A percentile compares a stretch with the other conserved stretches of the same genome.
Conservation (phyloP, 2,113 vertebrate species). For the Ceyx margarethae region DNA sequence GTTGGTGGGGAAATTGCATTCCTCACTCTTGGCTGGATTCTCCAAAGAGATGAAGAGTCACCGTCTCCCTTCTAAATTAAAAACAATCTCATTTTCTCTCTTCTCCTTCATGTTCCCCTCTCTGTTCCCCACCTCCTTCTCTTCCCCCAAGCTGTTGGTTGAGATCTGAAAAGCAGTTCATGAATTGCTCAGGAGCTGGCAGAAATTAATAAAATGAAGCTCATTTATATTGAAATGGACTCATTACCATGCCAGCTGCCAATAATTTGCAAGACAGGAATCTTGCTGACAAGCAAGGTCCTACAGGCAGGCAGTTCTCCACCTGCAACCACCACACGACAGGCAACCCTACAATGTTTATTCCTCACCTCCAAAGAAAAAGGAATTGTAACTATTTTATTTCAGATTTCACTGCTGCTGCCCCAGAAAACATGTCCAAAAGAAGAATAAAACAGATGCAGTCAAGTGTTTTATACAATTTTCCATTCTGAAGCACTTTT, state of each 20-base stretch:
- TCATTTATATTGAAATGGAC: conserved; percentile 77
- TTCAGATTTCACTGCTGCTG: neutral
- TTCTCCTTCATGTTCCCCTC: conserved; percentile 17
- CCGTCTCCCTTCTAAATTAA: neutral
- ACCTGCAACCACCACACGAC: neutral
- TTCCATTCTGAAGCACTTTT: neutral
- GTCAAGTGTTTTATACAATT: neutral
- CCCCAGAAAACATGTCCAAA: neutral
- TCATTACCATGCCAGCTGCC: conserved; percentile 75
- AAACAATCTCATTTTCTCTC: neutral
- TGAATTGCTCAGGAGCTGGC: conserved; percentile 70
- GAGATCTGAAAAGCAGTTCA: conserved; percentile 64
- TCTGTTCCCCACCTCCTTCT: neutral
- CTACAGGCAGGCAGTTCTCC: conserved; percentile 47
- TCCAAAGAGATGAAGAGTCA: conserved; percentile 19
- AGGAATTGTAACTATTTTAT: neutral
- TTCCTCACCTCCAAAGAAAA: neutral
- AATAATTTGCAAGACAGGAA: conserved; percentile 65
- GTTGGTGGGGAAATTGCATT: neutral
- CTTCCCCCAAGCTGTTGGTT: conserved; percentile 48
- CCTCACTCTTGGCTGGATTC: neutral
- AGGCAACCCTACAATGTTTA: neutral
- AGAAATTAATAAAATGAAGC: conserved; percentile 75
- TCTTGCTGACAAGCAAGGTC: conserved; percentile 66
- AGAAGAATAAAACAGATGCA: neutral